Conservation (phyloP, 2,113 vertebrate genomes). For the Hemibagrus wyckioides region DNA sequence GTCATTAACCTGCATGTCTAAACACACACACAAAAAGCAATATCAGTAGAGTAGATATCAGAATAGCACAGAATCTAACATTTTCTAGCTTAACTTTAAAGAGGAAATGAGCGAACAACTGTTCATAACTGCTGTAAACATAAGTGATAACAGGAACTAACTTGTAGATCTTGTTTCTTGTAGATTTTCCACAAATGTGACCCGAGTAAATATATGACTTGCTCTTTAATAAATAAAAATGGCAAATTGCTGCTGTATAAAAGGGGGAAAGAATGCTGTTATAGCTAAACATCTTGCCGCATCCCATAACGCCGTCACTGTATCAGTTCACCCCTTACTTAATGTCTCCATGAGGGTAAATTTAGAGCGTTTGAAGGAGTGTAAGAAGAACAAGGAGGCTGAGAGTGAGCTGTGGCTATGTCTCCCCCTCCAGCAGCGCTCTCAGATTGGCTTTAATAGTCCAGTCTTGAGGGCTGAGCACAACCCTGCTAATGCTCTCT, state of each 20-base stretch:
- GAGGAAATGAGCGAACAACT: neutral
- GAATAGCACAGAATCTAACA: neutral
- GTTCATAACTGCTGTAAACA: neutral
- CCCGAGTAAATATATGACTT: neutral
- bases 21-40: neutral
- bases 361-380: neutral
- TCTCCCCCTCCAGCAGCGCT: constrained; percentile 34
- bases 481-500: constrained; percentile 29
- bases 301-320: neutral
- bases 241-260: neutral
- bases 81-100: neutral
- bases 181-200: neutral
- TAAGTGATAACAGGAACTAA: neutral
- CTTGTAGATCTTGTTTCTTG: neutral
- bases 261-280: neutral
- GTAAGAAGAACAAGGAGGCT: neutral
- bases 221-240: neutral
- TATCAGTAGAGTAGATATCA: neutral
- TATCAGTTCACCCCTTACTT: neutral
- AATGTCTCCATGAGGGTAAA: neutral
- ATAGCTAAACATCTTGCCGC: neutral
- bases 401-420: constrained; percentile 30
- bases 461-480: constrained; percentile 37
- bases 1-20: neutral
- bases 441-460: constrained; percentile 43